Percentiles rank a stretch among this genome's conserved stretches.
phyloP scores from a whole-genome alignment of 2,888 invertebrate species.

The Amorpha juglandis region DNA sequence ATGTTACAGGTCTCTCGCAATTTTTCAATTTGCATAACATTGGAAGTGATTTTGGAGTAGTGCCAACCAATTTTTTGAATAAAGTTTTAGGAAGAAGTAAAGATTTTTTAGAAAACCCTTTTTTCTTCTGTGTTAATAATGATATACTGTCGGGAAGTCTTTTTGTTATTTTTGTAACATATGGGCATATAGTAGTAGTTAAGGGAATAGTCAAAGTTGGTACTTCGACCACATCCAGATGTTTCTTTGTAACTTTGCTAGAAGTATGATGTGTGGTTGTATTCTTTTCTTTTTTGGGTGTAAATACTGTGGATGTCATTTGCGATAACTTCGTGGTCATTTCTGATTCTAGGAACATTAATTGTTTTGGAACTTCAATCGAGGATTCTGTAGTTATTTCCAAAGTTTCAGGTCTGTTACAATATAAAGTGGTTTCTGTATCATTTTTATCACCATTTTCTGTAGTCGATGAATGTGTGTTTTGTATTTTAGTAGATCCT shows the following conservation, averaged over 20 bases:
- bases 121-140: background rate
- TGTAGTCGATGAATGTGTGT: constrained; percentile 16
- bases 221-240: background rate
- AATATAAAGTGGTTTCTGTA: constrained; percentile 31
- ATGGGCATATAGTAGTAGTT: background rate
- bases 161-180: background rate
- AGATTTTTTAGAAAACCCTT: background rate
- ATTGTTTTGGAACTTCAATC: background rate
- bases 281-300: background rate
- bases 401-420: constrained; percentile 38
- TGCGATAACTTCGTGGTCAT: background rate
- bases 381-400: constrained; percentile 32
- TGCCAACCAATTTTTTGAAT: background rate
- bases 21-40: constrained; percentile 35
- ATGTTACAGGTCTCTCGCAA: constrained; percentile 47
- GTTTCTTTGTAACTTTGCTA: background rate
- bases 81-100: background rate
- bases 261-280: background rate
- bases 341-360: background rate
- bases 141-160: background rate
- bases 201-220: background rate
- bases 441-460: background rate
- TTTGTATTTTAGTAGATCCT: background rate
- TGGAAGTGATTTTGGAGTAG: background rate
- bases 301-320: too few species aligned